Conservation (phyloP, 1,140 invertebrate species). For the Ladona fulva region DNA sequence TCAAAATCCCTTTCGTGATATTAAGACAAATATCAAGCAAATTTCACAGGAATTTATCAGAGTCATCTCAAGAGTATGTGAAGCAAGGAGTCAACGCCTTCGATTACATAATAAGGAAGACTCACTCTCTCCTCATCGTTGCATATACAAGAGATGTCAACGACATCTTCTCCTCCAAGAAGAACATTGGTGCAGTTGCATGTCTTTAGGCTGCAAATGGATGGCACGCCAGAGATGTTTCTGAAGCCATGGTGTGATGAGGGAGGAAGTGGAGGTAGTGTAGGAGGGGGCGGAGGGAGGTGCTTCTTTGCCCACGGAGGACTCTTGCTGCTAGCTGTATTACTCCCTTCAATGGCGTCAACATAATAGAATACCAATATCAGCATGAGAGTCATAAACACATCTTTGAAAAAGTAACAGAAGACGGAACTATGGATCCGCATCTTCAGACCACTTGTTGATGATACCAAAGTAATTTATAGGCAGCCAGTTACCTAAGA, state of each 20-base stretch:
- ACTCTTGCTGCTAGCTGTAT: not conserved
- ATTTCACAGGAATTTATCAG: no score
- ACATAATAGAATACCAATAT: no score
- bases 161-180: not conserved
- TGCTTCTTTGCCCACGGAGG: not conserved
- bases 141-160: not conserved
- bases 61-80: no score
- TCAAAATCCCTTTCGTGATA: no score
- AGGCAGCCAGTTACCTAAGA: no score
- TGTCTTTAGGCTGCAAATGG: not conserved
- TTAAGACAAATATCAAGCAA: no score
- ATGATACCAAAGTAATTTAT: no score
- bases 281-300: not conserved
- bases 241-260: not conserved
- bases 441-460: no score
- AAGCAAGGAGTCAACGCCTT: no score
- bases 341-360: not conserved
- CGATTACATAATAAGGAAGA: not conserved
- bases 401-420: no score
- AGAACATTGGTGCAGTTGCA: not conserved
- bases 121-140: not conserved
- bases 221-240: not conserved
- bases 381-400: no score
- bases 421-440: no score
- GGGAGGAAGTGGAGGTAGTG: not conserved